Percentiles rank a stretch among this genome's conserved stretches.
Conservation (phyloP, 2,113 vertebrate species). For the Plectropomus leopardus region DNA sequence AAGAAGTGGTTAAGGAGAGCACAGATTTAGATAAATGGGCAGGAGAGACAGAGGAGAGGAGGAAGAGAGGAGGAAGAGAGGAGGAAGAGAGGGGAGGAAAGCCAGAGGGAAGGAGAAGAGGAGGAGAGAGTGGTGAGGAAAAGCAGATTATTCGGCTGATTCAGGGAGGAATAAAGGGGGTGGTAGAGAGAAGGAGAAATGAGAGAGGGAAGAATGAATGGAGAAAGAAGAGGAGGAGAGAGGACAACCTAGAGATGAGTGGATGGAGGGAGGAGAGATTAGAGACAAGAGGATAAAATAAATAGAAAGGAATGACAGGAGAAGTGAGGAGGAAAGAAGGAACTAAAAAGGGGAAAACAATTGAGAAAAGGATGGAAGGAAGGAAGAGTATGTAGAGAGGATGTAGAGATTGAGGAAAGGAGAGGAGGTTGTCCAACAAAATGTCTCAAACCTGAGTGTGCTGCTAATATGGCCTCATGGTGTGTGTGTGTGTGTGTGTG, state of each 20-base stretch:
- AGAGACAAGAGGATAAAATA: not conserved
- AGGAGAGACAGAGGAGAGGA: conserved; percentile 48
- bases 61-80: conserved; percentile 28
- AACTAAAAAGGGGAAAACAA: not conserved
- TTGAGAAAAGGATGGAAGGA: not conserved
- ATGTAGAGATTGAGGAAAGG: not conserved
- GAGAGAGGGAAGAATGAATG: not conserved
- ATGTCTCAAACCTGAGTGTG: conserved; percentile 15
- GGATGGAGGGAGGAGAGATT: not conserved
- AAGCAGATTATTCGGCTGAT: conserved; percentile 1
- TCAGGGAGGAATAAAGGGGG: not conserved
- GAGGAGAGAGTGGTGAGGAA: conserved; percentile 9
- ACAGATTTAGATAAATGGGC: conserved; percentile 97
- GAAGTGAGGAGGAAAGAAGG: not conserved
- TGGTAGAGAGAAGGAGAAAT: not conserved
- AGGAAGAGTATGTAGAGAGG: too few relatives aligned
- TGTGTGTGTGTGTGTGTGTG: conserved; percentile 52
- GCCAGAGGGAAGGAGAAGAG: conserved; percentile 20
- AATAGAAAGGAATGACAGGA: not conserved
- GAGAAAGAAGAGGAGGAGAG: not conserved
- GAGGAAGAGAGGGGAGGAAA: conserved; percentile 45
- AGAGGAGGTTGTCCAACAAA: conserved; percentile 9
- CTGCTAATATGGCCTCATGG: conserved; percentile 71
- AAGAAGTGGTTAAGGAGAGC: conserved; percentile 96
- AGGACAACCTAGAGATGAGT: not conserved